Evolutionary conservation across 2,113 vertebrate genomes (phyloP), one percentile per base, ranked within the genome.

Genomic region (Nibea coibor): DNA sequence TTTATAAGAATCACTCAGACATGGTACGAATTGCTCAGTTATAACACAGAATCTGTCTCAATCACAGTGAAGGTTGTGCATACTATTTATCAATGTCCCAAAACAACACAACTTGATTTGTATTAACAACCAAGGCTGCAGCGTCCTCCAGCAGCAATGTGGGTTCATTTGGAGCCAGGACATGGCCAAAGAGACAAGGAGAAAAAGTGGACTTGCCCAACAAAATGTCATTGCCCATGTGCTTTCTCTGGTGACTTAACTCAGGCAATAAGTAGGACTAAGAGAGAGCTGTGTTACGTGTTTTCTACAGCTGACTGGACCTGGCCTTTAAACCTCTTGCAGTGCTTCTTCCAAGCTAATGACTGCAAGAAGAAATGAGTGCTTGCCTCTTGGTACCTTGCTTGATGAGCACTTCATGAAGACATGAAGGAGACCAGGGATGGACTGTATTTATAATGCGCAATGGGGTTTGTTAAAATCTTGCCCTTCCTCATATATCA

Each of bases 221-320:
- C 14, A 64, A 45, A 62, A 78, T 26, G 19, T 50, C 42, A 66
- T 20, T 61, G 14, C 22, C 22, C 22, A 24, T 53, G 48, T 65
- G 57, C 75, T 65, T 54, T 61, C 15, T 81, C 43, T 62, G 48
- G 47, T 63, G 24, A 42, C 16, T 75, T 66, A 22, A 62, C 62
- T 82, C 15, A 50, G 84, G 69, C 75, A 84, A 64, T 62, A 63
- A 76, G 50, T 58, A 19, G 43, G 45, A 68, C 59, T 28, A 28
- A 58, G 83, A 82, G 63, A 82, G 66, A 80, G 74, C 56, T 78
- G 48, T 42, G 64, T 75, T 64, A 12, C 62, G 53, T 62, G 74
- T 89, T 88, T 61, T 87, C 65, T 62, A 64, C 81, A 83, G 84
- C 80, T 84, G 84, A 90, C 81, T 75, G 57, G 76, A 84, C 58